A percentile compares a stretch with the other conserved stretches of the same genome.
These are phyloP conservation scores for Cerastoderma edule DNA, from an alignment of 2,888 invertebrate genomes.

Conservation along the genomic window DNA sequence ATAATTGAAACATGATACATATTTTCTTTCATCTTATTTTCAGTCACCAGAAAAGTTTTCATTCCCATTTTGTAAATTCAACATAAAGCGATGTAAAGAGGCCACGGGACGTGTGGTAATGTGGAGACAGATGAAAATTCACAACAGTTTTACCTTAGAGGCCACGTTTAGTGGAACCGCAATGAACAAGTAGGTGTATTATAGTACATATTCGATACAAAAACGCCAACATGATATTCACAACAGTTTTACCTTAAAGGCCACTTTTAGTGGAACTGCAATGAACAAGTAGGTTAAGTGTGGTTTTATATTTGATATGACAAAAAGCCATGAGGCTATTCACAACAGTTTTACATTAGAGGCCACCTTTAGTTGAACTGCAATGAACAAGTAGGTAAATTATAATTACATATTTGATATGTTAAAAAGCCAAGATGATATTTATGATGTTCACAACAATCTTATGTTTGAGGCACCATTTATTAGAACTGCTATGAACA, in stretches of 20 bases:
- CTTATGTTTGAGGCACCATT: slow-evolving; percentile 83
- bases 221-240: no score
- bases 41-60: slow-evolving; percentile 82
- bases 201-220: no score
- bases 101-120: slow-evolving; percentile 83
- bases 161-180: slow-evolving; percentile 83
- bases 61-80: slow-evolving; percentile 82
- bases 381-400: slow-evolving; percentile 80
- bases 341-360: slow-evolving; percentile 83
- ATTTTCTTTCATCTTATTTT: slow-evolving; percentile 1
- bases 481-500: slow-evolving; percentile 81
- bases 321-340: no score
- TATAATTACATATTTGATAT: no score
- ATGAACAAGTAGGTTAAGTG: slow-evolving; percentile 79
- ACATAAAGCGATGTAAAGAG: slow-evolving; percentile 82
- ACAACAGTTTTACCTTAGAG: slow-evolving; percentile 83
- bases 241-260: slow-evolving; percentile 83
- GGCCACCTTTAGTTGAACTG: slow-evolving; percentile 83
- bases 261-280: slow-evolving; percentile 83
- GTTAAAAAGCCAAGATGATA: no score
- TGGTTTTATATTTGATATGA: no score
- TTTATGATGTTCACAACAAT: slow-evolving; percentile 81
- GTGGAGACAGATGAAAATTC: slow-evolving; percentile 82
- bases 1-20: no score
- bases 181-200: slow-evolving; percentile 79